phyloP scores from a whole-genome alignment of 37 sponge, comb jelly and placozoan species.

The Petrosia ficiformis region DNA sequence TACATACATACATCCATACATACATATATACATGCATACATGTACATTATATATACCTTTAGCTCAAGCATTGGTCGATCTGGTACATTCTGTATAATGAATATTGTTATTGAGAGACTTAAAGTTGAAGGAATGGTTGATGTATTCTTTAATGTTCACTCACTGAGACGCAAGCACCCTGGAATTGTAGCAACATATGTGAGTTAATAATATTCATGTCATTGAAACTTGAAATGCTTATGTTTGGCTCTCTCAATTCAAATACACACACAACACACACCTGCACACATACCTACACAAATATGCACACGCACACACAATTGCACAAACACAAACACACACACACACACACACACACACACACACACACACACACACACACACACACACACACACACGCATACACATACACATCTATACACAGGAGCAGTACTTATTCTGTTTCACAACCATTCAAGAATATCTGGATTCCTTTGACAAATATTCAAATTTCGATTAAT shows the following conservation, averaged over 20 bases:
- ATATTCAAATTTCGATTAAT: slow-evolving; percentile 79
- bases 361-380: neutral
- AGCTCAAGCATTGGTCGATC: slow-evolving; percentile 74
- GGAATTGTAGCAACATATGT: slow-evolving; percentile 68
- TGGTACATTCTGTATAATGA: slow-evolving; percentile 61
- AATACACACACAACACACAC: too few relatives aligned
- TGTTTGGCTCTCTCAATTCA: neutral
- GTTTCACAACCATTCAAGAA: slow-evolving; percentile 68
- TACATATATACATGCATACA: too few relatives aligned
- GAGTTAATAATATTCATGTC: slow-evolving; percentile 11
- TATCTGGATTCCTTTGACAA: slow-evolving; percentile 82
- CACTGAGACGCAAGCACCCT: slow-evolving; percentile 71
- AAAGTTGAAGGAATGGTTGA: slow-evolving; percentile 81
- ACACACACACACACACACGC: too few relatives aligned
- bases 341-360: neutral
- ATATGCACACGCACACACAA: too few relatives aligned
- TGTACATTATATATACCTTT: neutral
- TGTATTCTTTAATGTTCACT: slow-evolving; percentile 60
- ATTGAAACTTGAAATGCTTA: neutral
- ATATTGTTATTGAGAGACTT: slow-evolving; percentile 65
- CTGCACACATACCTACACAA: too few relatives aligned
- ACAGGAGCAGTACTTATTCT: slow-evolving; percentile 75
- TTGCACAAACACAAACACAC: too few relatives aligned
- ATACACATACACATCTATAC: too few relatives aligned
- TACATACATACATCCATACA: too few relatives aligned